phyloP scores from a whole-genome alignment of 2,888 invertebrate species.

The Eristalinus sepulchralis region DNA sequence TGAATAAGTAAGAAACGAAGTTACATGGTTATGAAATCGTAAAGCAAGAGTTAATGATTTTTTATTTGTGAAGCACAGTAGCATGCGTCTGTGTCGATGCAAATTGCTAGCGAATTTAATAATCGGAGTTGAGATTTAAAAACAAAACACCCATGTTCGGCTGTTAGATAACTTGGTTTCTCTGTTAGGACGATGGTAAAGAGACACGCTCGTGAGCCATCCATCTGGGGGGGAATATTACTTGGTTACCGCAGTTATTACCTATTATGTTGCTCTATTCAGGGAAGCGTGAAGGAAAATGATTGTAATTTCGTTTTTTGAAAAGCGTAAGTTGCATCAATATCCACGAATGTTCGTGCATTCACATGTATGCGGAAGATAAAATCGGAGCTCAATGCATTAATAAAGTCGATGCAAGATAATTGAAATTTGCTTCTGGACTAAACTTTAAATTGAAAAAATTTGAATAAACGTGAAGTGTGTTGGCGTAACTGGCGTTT shows the following conservation, averaged over 20 bases:
- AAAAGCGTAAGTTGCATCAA: conserved; percentile 22
- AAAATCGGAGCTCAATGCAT: not conserved
- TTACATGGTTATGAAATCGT: conserved; percentile 41
- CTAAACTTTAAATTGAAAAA: conserved; percentile 20
- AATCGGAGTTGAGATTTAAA: not conserved
- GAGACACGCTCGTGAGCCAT: not conserved
- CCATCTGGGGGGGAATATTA: conserved; percentile 37
- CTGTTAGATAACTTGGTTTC: conserved; percentile 45
- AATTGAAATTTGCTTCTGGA: conserved; percentile 47
- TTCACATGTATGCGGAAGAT: conserved; percentile 11
- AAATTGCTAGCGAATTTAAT: conserved; percentile 23
- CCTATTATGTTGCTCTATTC: conserved; percentile 12
- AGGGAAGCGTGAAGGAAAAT: conserved; percentile 35
- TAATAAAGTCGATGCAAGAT: conserved; percentile 1
- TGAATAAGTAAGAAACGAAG: conserved; percentile 40
- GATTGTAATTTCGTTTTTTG: conserved; percentile 40
- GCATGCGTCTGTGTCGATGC: conserved; percentile 29
- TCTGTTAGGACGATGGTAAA: not conserved
- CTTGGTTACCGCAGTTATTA: conserved; percentile 33
- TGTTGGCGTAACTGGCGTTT: not conserved
- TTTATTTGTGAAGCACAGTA: conserved; percentile 32
- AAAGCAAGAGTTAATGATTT: conserved; percentile 56
- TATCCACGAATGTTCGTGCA: not conserved
- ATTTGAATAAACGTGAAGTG: not conserved
- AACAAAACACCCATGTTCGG: conserved; percentile 15